Percentiles rank a stretch among this genome's conserved stretches.
These are phyloP conservation scores for Yponomeuta malinellus DNA, from an alignment of 2,888 invertebrate species.

Conservation along the genomic window DNA sequence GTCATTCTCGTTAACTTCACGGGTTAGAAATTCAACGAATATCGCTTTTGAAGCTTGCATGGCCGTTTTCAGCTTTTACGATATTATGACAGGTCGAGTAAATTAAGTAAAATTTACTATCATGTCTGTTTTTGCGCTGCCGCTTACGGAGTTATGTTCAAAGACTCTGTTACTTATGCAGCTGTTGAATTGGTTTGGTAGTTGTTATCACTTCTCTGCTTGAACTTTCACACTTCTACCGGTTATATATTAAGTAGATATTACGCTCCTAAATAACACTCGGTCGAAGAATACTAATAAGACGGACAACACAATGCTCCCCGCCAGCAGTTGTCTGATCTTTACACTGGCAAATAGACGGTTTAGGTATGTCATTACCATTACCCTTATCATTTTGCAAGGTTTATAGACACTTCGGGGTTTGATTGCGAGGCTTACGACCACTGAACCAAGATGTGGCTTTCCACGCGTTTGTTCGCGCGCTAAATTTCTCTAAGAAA, in stretches of 20 bases:
- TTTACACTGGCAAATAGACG: slow-evolving; percentile 9
- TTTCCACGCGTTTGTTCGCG: slow-evolving; percentile 1
- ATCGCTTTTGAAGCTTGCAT: slow-evolving; percentile 17
- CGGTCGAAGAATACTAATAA: neutral
- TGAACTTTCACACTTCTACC: neutral
- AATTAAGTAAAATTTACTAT: neutral
- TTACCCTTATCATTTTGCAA: slow-evolving; percentile 16
- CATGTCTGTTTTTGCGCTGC: neutral
- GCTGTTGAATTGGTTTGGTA: neutral
- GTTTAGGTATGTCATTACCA: slow-evolving; percentile 6
- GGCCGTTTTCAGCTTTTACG: slow-evolving; percentile 19
- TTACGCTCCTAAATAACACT: neutral
- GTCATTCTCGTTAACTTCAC: slow-evolving; percentile 36
- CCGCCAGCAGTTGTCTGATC: slow-evolving; percentile 3
- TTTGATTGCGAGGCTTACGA: slow-evolving; percentile 14
- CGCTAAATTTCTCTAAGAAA: neutral
- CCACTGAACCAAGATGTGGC: slow-evolving; percentile 4
- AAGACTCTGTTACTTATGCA: neutral
- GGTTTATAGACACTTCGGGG: slow-evolving; percentile 13
- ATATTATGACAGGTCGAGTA: slow-evolving; percentile 5
- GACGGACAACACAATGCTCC: neutral
- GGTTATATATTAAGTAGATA: neutral
- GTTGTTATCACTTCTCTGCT: neutral
- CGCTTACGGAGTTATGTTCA: neutral
- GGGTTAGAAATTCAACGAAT: slow-evolving; percentile 21